Evolutionary conservation across 2,888 invertebrate species (phyloP).

Genomic region (Harpalus rubripes): DNA sequence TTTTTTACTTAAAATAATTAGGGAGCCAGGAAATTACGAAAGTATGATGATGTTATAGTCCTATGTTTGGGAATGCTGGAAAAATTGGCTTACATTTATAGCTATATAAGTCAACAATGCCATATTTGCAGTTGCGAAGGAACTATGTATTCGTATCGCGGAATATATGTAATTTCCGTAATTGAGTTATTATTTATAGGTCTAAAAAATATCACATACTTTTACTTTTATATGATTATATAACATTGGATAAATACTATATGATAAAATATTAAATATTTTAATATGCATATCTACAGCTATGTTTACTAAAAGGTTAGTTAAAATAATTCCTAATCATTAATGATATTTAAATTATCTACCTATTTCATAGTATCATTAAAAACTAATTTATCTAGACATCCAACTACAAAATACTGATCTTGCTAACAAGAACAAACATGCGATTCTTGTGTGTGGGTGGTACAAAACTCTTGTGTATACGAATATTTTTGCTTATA

Average conservation of each 20-base stretch:
- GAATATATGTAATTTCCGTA: too few relatives aligned
- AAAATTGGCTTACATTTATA: too few relatives aligned
- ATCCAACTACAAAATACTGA: conserved; percentile 19
- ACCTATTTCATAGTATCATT: conserved; percentile 44
- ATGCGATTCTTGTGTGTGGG: conserved; percentile 24
- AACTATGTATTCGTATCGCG: too few relatives aligned
- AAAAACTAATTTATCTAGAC: conserved; percentile 44
- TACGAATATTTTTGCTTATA: too few relatives aligned
- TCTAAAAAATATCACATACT: conserved; percentile 11
- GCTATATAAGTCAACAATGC: too few relatives aligned
- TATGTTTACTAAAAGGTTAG: conserved; percentile 35
- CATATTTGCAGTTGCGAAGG: too few relatives aligned
- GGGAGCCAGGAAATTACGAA: too few relatives aligned
- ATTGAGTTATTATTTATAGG: not conserved
- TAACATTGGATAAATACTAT: not conserved
- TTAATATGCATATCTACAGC: conserved; percentile 13
- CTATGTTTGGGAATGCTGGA: too few relatives aligned
- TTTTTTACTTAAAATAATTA: too few relatives aligned
- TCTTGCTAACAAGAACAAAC: not conserved
- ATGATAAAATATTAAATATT: not conserved
- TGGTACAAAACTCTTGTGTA: not conserved
- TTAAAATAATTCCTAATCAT: conserved; percentile 40
- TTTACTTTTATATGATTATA: conserved; percentile 2
- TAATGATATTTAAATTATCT: conserved; percentile 52
- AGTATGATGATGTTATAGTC: too few relatives aligned